A percentile compares a stretch with the other conserved stretches of the same genome.
phyloP scores from a whole-genome alignment of 1,140 invertebrate genomes.

The Galleria mellonella region DNA sequence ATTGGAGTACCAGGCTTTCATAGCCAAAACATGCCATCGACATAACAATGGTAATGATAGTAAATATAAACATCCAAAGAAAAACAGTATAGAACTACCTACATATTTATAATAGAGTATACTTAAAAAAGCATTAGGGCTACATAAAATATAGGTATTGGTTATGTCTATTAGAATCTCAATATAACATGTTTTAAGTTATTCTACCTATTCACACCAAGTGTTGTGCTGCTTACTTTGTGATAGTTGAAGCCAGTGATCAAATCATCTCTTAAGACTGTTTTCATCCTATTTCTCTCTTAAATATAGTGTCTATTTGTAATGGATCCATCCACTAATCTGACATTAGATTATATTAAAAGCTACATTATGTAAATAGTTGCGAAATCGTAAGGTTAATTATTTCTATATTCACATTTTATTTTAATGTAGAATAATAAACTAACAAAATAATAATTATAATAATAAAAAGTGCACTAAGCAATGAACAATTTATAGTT shows the following conservation, averaged over 20 bases:
- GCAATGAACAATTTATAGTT: too few relatives aligned
- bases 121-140: too few relatives aligned
- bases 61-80: conserved; percentile 48
- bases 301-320: conserved; percentile 27
- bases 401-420: too few relatives aligned
- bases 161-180: conserved; percentile 1
- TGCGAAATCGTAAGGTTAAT: too few relatives aligned
- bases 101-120: neutral
- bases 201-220: neutral
- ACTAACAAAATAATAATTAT: too few relatives aligned
- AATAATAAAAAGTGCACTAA: too few relatives aligned
- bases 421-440: too few relatives aligned
- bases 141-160: too few relatives aligned
- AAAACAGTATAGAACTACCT: conserved; percentile 15
- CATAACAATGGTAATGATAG: conserved; percentile 41
- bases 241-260: conserved; percentile 47
- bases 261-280: conserved; percentile 35
- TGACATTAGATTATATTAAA: conserved; percentile 28
- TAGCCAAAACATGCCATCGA: conserved; percentile 49
- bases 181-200: neutral
- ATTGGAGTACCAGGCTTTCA: conserved; percentile 28
- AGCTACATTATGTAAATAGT: conserved; percentile 10
- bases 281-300: conserved; percentile 39
- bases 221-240: conserved; percentile 24
- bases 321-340: conserved; percentile 58